These are phyloP conservation scores for Eristalis tenax DNA, from an alignment of 2,888 invertebrate species.

Conservation along the genomic window DNA sequence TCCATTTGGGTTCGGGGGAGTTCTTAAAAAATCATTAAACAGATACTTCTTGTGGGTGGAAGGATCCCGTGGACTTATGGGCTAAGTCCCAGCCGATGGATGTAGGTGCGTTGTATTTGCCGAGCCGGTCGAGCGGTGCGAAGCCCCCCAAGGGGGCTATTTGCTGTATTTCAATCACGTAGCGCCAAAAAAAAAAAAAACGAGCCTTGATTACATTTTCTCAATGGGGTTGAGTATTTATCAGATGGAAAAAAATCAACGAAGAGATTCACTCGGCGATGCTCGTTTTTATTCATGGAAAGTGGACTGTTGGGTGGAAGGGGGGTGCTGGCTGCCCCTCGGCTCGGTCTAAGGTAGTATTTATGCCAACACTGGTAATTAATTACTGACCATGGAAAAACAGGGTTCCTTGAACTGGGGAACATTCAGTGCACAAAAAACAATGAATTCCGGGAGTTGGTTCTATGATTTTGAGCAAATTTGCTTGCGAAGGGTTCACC, in stretches of 20 bases:
- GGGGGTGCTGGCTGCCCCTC: not conserved
- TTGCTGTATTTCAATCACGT: constrained; percentile 54
- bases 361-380: not conserved
- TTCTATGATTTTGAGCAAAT: no score
- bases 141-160: not conserved
- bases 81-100: constrained; percentile 11
- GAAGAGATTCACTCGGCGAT: not conserved
- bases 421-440: not conserved
- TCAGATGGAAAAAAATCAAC: not conserved
- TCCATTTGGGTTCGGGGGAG: not conserved
- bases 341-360: not conserved
- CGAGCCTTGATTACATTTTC: constrained; percentile 36
- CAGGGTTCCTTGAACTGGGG: not conserved
- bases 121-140: not conserved
- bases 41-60: constrained; percentile 12
- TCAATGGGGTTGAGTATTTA: constrained; percentile 45
- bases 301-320: not conserved
- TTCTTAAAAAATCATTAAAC: constrained; percentile 40
- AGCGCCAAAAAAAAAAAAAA: not conserved
- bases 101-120: not conserved
- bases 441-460: not conserved
- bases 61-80: constrained; percentile 7
- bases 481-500: not conserved
- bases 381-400: not conserved
- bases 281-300: constrained; percentile 1